phyloP scores from a whole-genome alignment of 1,140 invertebrate genomes.

The Ridgeia piscesae region DNA sequence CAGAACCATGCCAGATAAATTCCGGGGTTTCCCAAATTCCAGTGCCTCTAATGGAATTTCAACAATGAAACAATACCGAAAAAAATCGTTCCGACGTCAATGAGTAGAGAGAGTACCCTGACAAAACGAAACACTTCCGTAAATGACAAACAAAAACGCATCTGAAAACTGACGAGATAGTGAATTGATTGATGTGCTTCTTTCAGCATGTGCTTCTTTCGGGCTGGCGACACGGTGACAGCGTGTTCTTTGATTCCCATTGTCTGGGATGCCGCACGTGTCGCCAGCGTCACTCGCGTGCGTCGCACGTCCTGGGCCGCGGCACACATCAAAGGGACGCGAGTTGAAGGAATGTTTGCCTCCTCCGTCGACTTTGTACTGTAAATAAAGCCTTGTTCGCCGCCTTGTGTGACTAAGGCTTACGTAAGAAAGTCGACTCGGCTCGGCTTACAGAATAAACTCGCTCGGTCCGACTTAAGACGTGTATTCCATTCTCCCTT shows the following conservation, averaged over 20 bases:
- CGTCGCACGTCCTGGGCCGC: background rate
- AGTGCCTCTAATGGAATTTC: too few species aligned
- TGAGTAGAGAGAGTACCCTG: too few species aligned
- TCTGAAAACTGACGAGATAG: background rate
- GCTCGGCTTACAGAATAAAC: background rate
- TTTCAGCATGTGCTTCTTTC: background rate
- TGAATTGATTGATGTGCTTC: background rate
- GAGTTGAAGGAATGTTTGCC: background rate
- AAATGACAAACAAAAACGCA: background rate
- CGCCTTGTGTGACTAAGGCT: background rate
- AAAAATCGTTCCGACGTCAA: too few species aligned
- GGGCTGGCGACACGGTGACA: background rate
- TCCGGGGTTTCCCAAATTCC: too few species aligned
- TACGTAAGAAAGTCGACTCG: background rate
- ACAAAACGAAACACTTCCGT: too few species aligned
- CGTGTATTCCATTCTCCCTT: too few species aligned
- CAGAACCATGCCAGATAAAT: too few species aligned
- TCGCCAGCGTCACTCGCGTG: background rate
- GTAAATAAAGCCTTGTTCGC: background rate
- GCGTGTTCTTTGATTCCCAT: background rate
- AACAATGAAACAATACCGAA: too few species aligned
- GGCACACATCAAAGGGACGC: background rate
- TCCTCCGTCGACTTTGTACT: background rate
- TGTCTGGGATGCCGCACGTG: background rate
- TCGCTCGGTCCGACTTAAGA: background rate